A percentile compares a stretch with the other conserved stretches of the same genome.
Evolutionary conservation across 2,888 invertebrate genomes (phyloP).

Genomic region (Isoperla grammatica): DNA sequence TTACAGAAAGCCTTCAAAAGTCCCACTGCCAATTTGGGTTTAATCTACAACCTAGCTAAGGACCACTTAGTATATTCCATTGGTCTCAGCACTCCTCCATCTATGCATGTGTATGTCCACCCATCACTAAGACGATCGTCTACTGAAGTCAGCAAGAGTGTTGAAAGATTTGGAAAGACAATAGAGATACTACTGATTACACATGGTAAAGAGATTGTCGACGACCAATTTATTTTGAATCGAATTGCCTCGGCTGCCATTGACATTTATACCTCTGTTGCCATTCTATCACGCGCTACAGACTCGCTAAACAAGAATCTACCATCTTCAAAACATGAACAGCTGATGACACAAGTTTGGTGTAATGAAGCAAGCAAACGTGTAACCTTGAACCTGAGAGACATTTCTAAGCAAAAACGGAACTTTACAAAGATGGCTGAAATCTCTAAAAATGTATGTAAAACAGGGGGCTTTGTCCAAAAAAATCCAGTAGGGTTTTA

Average conservation of each 20-base stretch:
- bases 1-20: constrained; percentile 90
- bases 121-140: constrained; percentile 37
- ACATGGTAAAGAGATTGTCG: constrained; percentile 75
- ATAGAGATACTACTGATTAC: constrained; percentile 76
- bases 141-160: constrained; percentile 42
- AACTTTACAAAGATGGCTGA: constrained; percentile 57
- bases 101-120: constrained; percentile 63
- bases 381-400: no score
- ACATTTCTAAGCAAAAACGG: constrained; percentile 36
- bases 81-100: constrained; percentile 61
- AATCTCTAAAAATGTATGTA: constrained; percentile 63
- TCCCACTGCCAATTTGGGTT: constrained; percentile 85
- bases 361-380: constrained; percentile 62
- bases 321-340: constrained; percentile 68
- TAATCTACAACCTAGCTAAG: constrained; percentile 83
- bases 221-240: constrained; percentile 87
- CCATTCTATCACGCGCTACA: constrained; percentile 79
- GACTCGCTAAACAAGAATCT: constrained; percentile 59
- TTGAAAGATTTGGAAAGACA: constrained; percentile 67
- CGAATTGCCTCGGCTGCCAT: constrained; percentile 83
- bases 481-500: constrained; percentile 58
- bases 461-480: constrained; percentile 59
- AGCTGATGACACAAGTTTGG: constrained; percentile 72
- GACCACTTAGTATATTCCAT: constrained; percentile 75
- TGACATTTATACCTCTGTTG: constrained; percentile 81